Percentiles rank a stretch among this genome's conserved stretches.
Evolutionary conservation across 2,888 invertebrate species (phyloP).

Genomic region (Endomychus coccineus): DNA sequence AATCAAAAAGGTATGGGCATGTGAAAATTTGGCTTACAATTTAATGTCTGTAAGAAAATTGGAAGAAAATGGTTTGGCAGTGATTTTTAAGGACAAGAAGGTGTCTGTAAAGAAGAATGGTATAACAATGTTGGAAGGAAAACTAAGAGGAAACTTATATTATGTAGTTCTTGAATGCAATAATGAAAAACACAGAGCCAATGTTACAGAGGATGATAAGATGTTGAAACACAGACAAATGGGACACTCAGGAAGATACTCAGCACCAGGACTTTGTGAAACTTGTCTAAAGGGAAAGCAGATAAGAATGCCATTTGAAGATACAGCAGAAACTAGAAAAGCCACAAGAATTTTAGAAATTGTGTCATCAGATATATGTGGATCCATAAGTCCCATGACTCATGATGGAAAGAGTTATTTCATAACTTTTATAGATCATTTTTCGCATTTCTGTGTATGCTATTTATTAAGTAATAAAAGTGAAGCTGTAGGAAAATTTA

Average conservation of each 20-base stretch:
- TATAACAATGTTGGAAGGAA: slow-evolving; percentile 12
- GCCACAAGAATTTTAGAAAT: slow-evolving; percentile 19
- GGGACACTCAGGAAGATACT: slow-evolving; percentile 11
- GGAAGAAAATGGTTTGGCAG: slow-evolving; percentile 13
- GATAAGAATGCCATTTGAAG: slow-evolving; percentile 9
- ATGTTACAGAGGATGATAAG: slow-evolving; percentile 5
- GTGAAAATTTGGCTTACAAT: slow-evolving; percentile 15
- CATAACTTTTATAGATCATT: slow-evolving; percentile 24
- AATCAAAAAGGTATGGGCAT: slow-evolving; percentile 15
- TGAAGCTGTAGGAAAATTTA: slow-evolving; percentile 23
- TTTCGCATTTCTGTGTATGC: slow-evolving; percentile 19
- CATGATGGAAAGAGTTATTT: slow-evolving; percentile 22
- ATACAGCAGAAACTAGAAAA: slow-evolving; percentile 16
- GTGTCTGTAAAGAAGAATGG: slow-evolving; percentile 11
- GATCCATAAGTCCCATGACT: slow-evolving; percentile 20
- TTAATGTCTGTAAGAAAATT: slow-evolving; percentile 16
- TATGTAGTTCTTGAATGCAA: slow-evolving; percentile 3
- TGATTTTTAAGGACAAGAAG: slow-evolving; percentile 9
- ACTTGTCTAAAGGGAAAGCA: slow-evolving; percentile 18
- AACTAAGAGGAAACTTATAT: slow-evolving; percentile 10
- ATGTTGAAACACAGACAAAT: slow-evolving; percentile 12
- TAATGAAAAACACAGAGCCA: neutral
- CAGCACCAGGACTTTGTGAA: slow-evolving; percentile 10
- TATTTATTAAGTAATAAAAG: slow-evolving; percentile 24
- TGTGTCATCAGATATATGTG: slow-evolving; percentile 25